phyloP scores from a whole-genome alignment of 2,888 invertebrate species.

The Petrophora chlorosata region DNA sequence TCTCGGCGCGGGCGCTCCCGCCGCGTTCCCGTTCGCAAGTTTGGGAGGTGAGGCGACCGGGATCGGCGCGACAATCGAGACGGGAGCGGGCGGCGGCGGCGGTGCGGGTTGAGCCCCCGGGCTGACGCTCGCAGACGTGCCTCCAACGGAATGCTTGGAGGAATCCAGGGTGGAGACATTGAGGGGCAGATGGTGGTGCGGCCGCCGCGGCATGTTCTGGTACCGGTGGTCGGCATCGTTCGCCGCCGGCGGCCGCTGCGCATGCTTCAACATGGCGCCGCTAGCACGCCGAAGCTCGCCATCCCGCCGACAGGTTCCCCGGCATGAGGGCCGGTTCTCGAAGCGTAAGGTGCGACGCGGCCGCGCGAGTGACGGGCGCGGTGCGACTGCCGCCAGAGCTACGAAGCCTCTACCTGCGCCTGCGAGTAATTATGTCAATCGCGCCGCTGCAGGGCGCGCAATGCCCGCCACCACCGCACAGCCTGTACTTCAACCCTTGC shows the following conservation, averaged over 20 bases:
- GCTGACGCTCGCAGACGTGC: slow-evolving; percentile 82
- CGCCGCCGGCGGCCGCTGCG: slow-evolving; percentile 83
- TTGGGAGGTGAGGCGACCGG: slow-evolving; percentile 73
- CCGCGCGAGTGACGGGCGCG: slow-evolving; percentile 52
- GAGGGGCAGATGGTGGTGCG: slow-evolving; percentile 85
- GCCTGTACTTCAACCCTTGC: slow-evolving; percentile 50
- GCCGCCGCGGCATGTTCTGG: slow-evolving; percentile 83
- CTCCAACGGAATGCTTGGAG: slow-evolving; percentile 86
- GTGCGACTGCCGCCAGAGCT: slow-evolving; percentile 19
- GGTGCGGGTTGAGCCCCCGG: slow-evolving; percentile 75
- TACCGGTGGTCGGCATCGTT: slow-evolving; percentile 81
- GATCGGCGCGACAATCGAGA: slow-evolving; percentile 58
- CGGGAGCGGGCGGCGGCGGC: slow-evolving; percentile 44
- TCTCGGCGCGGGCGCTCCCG: slow-evolving; percentile 72
- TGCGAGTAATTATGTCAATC: slow-evolving; percentile 71
- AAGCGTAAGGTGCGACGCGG: slow-evolving; percentile 42
- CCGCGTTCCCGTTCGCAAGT: slow-evolving; percentile 82
- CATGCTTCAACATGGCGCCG: slow-evolving; percentile 89
- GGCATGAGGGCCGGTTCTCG: slow-evolving; percentile 63
- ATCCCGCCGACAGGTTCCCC: slow-evolving; percentile 73
- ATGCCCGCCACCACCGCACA: neutral
- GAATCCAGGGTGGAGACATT: slow-evolving; percentile 87
- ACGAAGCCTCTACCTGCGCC: slow-evolving; percentile 41
- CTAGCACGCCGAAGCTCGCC: slow-evolving; percentile 71
- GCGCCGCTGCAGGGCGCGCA: slow-evolving; percentile 56